Evolutionary conservation across 2,113 vertebrate species (phyloP), one percentile per base, ranked within the genome.

Genomic region (Colistium nudipinnis): DNA sequence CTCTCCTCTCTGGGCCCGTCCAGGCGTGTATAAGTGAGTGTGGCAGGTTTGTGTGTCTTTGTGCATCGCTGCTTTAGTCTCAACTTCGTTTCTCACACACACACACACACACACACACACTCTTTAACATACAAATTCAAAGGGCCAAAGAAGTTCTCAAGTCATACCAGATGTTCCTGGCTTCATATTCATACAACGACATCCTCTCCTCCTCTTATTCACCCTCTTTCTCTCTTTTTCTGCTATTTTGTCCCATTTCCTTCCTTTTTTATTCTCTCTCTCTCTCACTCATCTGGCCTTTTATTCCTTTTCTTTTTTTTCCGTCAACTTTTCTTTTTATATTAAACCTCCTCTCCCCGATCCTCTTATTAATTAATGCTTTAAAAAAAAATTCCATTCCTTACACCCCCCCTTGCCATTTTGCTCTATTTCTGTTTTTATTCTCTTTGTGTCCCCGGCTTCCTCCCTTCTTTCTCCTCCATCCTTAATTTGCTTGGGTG

Each of bases 131-230:
- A 48, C 9, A 55, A 22, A 45, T 31, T 52, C 38, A 61, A 39
- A 79, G 57, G 66, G 45, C 54, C 22, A 53, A 64, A 84, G 61
- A 81, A 78, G 62, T 83, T 88, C 79, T 39, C 6, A 56, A 87
- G 67, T 69, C 59, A 17, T 70, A 73, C 80, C 93, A 93, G 91
- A 93, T 92, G 91, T 93, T 91, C 86, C 47, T 1, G 62, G 80
- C 44, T 72, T 79, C 74, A 55, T 19, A 76, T 70, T 71, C 69
- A 65, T 38, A 43, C 67, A 51, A 62, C 66, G 35, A 54, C 79
- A 70, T 77, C 84, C 76, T 76, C 81, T 68, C 59, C 48, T 60
- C 51, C 39, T 74, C 53, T 2, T 44, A 57, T 70, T 43, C 41
- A 45, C 1, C 22, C 48, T 10, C 17, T 59, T n/a, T 72, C 43